These are phyloP conservation scores for Megaustenia siamemsis DNA, from an alignment of 2,888 invertebrate genomes.

Conservation along the genomic window DNA sequence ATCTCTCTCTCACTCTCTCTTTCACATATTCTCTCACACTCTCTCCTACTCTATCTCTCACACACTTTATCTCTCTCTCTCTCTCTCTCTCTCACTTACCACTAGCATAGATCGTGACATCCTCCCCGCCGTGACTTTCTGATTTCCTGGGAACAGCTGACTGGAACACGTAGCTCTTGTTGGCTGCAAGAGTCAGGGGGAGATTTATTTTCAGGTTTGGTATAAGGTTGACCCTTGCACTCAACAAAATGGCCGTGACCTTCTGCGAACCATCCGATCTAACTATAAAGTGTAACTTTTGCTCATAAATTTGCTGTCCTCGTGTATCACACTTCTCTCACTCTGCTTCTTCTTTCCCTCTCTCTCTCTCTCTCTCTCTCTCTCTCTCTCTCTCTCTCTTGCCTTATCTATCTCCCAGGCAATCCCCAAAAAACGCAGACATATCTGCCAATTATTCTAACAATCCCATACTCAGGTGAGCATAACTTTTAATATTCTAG, in stretches of 20 bases:
- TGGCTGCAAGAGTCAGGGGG: slow-evolving; percentile 49
- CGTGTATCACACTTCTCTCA: slow-evolving; percentile 12
- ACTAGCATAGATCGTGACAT: slow-evolving; percentile 50
- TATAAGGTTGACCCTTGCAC: not conserved
- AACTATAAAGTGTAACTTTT: too few relatives aligned
- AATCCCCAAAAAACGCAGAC: not conserved
- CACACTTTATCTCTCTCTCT: too few relatives aligned
- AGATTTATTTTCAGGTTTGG: too few relatives aligned
- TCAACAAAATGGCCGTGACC: too few relatives aligned
- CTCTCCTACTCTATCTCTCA: too few relatives aligned
- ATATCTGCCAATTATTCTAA: not conserved
- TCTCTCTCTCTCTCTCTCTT: too few relatives aligned
- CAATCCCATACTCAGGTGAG: too few relatives aligned
- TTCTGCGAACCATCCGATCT: too few relatives aligned
- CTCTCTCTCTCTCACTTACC: slow-evolving; percentile 80
- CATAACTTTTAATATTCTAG: too few relatives aligned
- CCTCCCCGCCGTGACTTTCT: slow-evolving; percentile 48
- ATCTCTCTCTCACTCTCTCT: too few relatives aligned
- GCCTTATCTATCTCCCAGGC: not conserved
- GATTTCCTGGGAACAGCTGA: slow-evolving; percentile 59
- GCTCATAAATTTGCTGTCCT: too few relatives aligned
- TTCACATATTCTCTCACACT: too few relatives aligned
- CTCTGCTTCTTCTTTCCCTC: not conserved
- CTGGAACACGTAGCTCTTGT: slow-evolving; percentile 54
- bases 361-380: not conserved